These are phyloP conservation scores for Drosophila emarginata DNA, from an alignment of 2,888 invertebrate genomes.

Conservation along the genomic window DNA sequence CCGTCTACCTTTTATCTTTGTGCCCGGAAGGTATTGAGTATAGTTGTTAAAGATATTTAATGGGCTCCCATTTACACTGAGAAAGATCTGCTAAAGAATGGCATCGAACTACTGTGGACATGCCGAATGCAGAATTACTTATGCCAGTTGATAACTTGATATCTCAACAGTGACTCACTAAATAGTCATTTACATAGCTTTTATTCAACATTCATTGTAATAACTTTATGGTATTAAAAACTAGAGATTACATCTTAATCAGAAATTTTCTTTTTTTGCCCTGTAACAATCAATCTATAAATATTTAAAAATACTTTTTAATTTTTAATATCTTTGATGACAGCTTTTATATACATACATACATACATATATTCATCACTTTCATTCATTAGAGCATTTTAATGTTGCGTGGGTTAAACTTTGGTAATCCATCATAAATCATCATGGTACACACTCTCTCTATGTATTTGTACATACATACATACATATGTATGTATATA, in stretches of 20 bases:
- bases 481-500: not conserved
- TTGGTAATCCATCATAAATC: constrained; percentile 55
- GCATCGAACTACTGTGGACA: not conserved
- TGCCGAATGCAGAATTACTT: not conserved
- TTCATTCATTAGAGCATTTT: constrained; percentile 21
- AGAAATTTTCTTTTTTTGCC: too few relatives aligned
- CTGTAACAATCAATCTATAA: not conserved
- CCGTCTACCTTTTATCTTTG: too few relatives aligned
- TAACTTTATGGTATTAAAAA: too few relatives aligned
- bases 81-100: not conserved
- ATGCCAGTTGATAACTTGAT: not conserved
- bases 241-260: not conserved
- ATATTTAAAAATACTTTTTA: not conserved
- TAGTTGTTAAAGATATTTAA: constrained; percentile 2
- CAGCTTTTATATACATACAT: not conserved
- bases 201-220: too few relatives aligned
- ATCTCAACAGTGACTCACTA: too few relatives aligned
- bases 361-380: too few relatives aligned
- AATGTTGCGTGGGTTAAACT: constrained; percentile 33
- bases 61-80: not conserved
- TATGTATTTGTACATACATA: too few relatives aligned
- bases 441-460: constrained; percentile 18
- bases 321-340: not conserved
- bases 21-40: not conserved
- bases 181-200: too few relatives aligned